Conservation (phyloP, 2,888 invertebrate genomes). For the Drosophila ezoana region DNA sequence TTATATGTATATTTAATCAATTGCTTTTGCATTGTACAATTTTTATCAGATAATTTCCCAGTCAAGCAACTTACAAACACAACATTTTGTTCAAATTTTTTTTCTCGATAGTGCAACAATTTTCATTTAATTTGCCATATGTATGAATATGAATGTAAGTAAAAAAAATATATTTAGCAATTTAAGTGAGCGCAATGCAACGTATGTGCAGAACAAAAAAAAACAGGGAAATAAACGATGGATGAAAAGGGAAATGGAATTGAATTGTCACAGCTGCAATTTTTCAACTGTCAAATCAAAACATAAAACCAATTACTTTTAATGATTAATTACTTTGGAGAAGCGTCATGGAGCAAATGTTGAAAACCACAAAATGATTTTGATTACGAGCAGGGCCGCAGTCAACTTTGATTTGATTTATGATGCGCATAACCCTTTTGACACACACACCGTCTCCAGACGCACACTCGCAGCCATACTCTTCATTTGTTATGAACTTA, state of each 20-base stretch:
- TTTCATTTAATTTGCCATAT: constrained; percentile 15
- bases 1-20: too few species aligned
- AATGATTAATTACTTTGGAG: constrained; percentile 69
- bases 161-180: constrained; percentile 4
- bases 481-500: constrained; percentile 26
- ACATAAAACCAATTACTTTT: constrained; percentile 76
- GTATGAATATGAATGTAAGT: not conserved
- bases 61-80: not conserved
- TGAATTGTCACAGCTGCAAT: constrained; percentile 75
- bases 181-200: constrained; percentile 6
- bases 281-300: constrained; percentile 80
- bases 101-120: not conserved
- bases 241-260: constrained; percentile 27
- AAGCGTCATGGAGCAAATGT: constrained; percentile 45
- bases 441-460: not conserved
- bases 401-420: constrained; percentile 62
- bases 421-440: constrained; percentile 64
- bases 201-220: constrained; percentile 11
- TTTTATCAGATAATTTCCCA: not conserved
- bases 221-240: not conserved
- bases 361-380: constrained; percentile 76
- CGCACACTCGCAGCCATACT: constrained; percentile 13
- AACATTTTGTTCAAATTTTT: not conserved
- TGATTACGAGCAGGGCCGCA: constrained; percentile 58
- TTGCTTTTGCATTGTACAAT: not conserved